phyloP scores from a whole-genome alignment of 2,113 vertebrate genomes.

The Brachionichthys hirsutus region DNA sequence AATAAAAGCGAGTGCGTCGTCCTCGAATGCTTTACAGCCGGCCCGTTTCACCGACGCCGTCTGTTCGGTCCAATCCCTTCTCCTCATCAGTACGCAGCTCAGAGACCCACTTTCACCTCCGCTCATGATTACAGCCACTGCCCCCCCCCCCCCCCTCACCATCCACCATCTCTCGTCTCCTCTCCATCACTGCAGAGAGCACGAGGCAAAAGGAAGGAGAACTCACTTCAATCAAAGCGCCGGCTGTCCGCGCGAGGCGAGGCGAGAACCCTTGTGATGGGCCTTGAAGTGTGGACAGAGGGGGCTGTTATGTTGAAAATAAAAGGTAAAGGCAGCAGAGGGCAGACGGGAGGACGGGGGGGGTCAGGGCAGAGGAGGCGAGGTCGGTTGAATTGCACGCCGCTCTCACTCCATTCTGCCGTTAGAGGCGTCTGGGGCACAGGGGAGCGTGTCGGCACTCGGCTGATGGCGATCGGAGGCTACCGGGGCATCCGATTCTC shows the following conservation, averaged over 20 bases:
- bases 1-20: conserved; percentile 1
- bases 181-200: conserved; percentile 20
- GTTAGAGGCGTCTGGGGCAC: conserved; percentile 14
- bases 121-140: conserved; percentile 32
- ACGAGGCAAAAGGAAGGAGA: conserved; percentile 12
- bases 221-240: conserved; percentile 40
- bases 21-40: neutral
- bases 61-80: conserved; percentile 11
- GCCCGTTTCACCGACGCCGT: neutral
- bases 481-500: conserved; percentile 21
- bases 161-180: conserved; percentile 6
- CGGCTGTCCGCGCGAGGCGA: conserved; percentile 1
- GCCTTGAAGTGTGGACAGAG: conserved; percentile 12
- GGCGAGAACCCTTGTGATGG: conserved; percentile 9
- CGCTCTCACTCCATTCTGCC: conserved; percentile 20
- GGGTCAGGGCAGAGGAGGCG: neutral
- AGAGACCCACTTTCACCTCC: conserved; percentile 13
- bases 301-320: conserved; percentile 5
- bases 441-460: conserved; percentile 15
- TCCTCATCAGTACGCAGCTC: conserved; percentile 17
- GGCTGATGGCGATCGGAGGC: conserved; percentile 28
- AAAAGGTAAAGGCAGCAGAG: neutral
- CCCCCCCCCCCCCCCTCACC: conserved; percentile 10
- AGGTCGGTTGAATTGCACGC: conserved; percentile 14
- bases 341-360: neutral